Percentiles rank a stretch among this genome's conserved stretches.
phyloP scores from a whole-genome alignment of 2,113 vertebrate species.

The Maccullochella peelii region DNA sequence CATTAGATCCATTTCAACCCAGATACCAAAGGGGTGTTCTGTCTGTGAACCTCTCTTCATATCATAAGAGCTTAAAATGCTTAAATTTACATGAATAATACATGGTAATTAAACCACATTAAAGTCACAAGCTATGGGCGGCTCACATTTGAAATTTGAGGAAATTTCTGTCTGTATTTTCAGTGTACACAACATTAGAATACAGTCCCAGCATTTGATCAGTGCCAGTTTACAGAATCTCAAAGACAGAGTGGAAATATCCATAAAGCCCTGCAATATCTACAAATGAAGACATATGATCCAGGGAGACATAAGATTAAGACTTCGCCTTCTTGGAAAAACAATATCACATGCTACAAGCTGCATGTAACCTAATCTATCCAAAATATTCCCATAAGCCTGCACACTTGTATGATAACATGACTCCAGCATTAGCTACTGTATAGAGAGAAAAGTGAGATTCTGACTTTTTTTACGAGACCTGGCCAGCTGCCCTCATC shows the following conservation, averaged over 20 bases:
- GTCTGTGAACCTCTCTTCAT: rapidly evolving
- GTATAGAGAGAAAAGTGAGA: constrained; percentile 38
- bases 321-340: constrained; percentile 17
- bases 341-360: constrained; percentile 5
- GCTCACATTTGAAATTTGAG: not conserved
- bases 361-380: constrained; percentile 40
- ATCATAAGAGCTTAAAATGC: not conserved
- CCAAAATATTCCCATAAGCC: constrained; percentile 58
- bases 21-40: not conserved
- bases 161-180: not conserved
- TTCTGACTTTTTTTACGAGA: constrained; percentile 43
- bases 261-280: not conserved
- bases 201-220: not conserved
- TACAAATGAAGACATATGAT: constrained; percentile 37
- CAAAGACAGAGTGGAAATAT: not conserved
- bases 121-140: not conserved
- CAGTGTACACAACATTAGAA: not conserved
- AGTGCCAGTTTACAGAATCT: not conserved
- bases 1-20: not conserved
- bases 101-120: not conserved
- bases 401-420: constrained; percentile 37
- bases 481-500: constrained; percentile 62
- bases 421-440: constrained; percentile 59
- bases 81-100: not conserved
- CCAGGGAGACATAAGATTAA: not conserved